Evolutionary conservation across 1,140 invertebrate species (phyloP).

Genomic region (Plectrocnemia conspersa): DNA sequence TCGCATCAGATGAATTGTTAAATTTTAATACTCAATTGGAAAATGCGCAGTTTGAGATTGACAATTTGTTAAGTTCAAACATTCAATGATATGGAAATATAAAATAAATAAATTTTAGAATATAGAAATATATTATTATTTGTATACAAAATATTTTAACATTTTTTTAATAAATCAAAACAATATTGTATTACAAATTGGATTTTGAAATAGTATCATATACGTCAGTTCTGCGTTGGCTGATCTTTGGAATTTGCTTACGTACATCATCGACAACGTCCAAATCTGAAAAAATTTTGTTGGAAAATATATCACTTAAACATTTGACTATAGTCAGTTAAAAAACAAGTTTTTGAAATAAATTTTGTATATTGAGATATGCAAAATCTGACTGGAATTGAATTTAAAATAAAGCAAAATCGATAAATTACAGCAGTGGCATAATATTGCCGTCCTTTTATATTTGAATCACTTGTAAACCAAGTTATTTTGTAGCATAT

Average conservation of each 20-base stretch:
- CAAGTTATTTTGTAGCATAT: neutral
- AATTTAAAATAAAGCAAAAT: neutral
- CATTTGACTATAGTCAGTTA: neutral
- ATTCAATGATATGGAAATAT: no score
- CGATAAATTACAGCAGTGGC: neutral
- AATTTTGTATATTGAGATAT: neutral
- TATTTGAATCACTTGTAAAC: neutral
- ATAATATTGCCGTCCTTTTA: neutral
- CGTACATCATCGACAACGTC: slow-evolving; percentile 68
- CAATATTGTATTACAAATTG: neutral
- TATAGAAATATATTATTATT: neutral
- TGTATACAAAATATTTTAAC: neutral
- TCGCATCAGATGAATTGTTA: slow-evolving; percentile 14
- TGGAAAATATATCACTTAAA: neutral
- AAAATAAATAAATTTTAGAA: neutral
- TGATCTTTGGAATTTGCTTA: slow-evolving; percentile 71
- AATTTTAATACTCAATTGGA: slow-evolving; percentile 15
- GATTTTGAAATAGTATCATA: slow-evolving; percentile 59
- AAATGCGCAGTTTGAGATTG: slow-evolving; percentile 5
- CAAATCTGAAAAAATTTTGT: slow-evolving; percentile 59
- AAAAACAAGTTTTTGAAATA: slow-evolving; percentile 7
- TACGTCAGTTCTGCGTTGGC: slow-evolving; percentile 74
- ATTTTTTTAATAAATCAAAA: neutral
- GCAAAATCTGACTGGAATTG: neutral
- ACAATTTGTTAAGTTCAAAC: slow-evolving; percentile 3